phyloP scores from a whole-genome alignment of 2,888 invertebrate species.

The Stenolophus ochropezus region DNA sequence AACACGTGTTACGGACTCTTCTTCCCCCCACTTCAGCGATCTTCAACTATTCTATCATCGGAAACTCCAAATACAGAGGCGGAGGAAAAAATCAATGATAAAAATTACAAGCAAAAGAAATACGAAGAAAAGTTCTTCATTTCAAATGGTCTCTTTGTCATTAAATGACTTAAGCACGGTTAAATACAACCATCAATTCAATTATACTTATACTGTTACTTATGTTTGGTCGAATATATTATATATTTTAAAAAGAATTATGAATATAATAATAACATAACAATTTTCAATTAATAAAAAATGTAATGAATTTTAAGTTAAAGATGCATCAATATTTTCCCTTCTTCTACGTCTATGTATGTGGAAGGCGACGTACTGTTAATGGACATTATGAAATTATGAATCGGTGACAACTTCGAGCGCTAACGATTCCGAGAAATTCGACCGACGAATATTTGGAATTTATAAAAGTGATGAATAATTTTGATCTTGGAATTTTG shows the following conservation, averaged over 20 bases:
- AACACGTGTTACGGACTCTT: constrained; percentile 23
- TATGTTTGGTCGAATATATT: no score
- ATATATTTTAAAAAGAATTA: no score
- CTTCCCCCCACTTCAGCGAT: not conserved
- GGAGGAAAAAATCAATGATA: not conserved
- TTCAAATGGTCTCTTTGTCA: no score
- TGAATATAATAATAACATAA: no score
- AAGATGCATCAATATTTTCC: no score
- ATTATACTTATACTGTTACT: no score
- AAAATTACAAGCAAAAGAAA: not conserved
- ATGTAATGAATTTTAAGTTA: no score
- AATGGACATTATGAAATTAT: constrained; percentile 43
- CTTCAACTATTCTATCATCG: constrained; percentile 1
- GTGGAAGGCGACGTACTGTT: constrained; percentile 10
- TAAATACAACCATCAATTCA: no score
- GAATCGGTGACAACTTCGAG: constrained; percentile 27
- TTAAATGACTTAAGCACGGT: no score
- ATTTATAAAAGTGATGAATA: constrained; percentile 41
- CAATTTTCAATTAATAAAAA: no score
- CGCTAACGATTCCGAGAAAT: constrained; percentile 41
- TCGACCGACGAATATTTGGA: constrained; percentile 39
- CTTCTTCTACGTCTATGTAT: not conserved
- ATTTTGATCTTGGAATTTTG: constrained; percentile 34
- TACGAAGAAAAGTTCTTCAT: no score
- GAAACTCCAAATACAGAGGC: not conserved